Evolutionary conservation across 2,888 invertebrate genomes (phyloP).

Genomic region (Acanthosepion pharaonis): DNA sequence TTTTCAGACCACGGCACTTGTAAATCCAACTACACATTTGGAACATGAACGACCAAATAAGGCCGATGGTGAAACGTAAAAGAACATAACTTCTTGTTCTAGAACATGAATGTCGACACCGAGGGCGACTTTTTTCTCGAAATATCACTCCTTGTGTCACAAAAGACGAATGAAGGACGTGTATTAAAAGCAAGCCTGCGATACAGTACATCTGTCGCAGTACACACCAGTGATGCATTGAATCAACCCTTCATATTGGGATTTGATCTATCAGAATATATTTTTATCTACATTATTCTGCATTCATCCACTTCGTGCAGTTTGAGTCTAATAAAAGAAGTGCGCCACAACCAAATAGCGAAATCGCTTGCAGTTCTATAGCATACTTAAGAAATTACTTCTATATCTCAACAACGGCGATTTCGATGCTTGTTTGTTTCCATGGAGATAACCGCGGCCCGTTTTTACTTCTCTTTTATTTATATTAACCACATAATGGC

Average conservation of each 20-base stretch:
- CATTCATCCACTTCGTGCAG: not conserved
- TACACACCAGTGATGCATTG: not conserved
- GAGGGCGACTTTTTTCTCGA: not conserved
- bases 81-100: not conserved
- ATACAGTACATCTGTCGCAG: not conserved
- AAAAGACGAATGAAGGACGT: not conserved
- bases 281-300: not conserved
- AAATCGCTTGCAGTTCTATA: not conserved
- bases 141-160: not conserved
- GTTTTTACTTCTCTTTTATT: no score
- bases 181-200: not conserved
- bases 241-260: not conserved
- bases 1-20: not conserved
- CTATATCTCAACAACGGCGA: not conserved
- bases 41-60: not conserved
- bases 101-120: not conserved
- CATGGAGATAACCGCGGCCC: not conserved
- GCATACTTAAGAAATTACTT: no score
- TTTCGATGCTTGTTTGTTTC: not conserved
- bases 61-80: not conserved
- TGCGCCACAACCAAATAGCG: not conserved
- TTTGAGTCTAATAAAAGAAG: not conserved
- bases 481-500: no score
- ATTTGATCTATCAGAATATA: not conserved
- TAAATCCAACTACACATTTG: not conserved